Evolutionary conservation across 1,140 invertebrate genomes (phyloP), one percentile per base, ranked within the genome.

Genomic region (Caenorhabditis inopinata): DNA sequence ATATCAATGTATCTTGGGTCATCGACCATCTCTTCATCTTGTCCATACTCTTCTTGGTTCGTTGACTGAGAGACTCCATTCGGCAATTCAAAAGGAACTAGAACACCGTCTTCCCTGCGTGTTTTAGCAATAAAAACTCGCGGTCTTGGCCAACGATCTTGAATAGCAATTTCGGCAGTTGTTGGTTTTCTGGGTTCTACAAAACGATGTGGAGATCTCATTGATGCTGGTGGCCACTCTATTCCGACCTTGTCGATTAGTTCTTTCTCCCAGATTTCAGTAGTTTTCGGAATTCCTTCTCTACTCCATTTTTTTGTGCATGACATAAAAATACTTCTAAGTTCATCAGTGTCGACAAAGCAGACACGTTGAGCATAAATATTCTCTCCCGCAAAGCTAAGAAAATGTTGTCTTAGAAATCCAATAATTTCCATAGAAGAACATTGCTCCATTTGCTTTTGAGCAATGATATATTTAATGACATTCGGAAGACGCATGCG

Each of bases 261-360:
- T 45, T 81, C 80, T 23, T 81, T 51, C 27, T 81, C 80, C 80
- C 80, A 81, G 11, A 76, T 12, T 42, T 81, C 80, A 7, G 38
- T 27, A 6, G 11, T 12, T 38, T 1, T 18, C 4, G 80, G 80
- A 45, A 81, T 76, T 14, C 53, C 75, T 9, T 23, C 29, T 48
- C 1, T 45, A 16, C 35, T 77, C 74, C 74, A 62, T 38, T 76
- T 76, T 32, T 47, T 76, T 2, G 73, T 81, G n/a, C 46, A 29
- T 11, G 53, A 38, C 2, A 68, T 27, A 1, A 23, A 5, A 2
- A 81, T 29, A 29, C 48, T 73, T 23, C 53, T 53, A 0, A 81
- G 32, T 25, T 81, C 80, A 11, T 81, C 80, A 2, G 23, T 12
- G 16, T 81, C 74, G 3, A 81, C 75, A 47, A 68, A 27, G 18